These are phyloP conservation scores for Megamerina dolium DNA, from an alignment of 2,888 invertebrate species.

Conservation along the genomic window DNA sequence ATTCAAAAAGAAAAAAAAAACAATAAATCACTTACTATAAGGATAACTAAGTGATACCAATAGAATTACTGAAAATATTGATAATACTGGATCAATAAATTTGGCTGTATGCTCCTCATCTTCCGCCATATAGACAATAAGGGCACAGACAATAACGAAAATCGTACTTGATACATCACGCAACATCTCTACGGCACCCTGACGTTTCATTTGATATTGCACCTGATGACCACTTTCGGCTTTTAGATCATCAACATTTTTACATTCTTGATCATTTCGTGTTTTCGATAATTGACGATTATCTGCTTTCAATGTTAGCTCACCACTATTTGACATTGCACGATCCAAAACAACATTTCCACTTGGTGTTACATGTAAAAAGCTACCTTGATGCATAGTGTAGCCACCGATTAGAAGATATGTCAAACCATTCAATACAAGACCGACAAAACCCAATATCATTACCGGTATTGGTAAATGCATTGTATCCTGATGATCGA, in stretches of 20 bases:
- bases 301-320: slow-evolving; percentile 40
- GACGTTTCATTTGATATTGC: slow-evolving; percentile 48
- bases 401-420: slow-evolving; percentile 77
- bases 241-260: slow-evolving; percentile 31
- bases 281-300: slow-evolving; percentile 51
- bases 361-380: slow-evolving; percentile 58
- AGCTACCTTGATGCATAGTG: slow-evolving; percentile 66
- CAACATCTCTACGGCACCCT: slow-evolving; percentile 57
- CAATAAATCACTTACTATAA: slow-evolving; percentile 60
- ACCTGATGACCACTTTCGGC: slow-evolving; percentile 22
- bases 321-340: slow-evolving; percentile 30
- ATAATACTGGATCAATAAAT: slow-evolving; percentile 67
- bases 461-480: slow-evolving; percentile 70
- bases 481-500: slow-evolving; percentile 65
- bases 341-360: slow-evolving; percentile 60
- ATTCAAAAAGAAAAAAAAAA: neutral
- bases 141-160: slow-evolving; percentile 65
- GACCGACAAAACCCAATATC: slow-evolving; percentile 63
- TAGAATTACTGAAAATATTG: slow-evolving; percentile 66
- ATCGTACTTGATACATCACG: slow-evolving; percentile 64
- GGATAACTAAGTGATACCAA: slow-evolving; percentile 72
- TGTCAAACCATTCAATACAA: slow-evolving; percentile 70
- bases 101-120: slow-evolving; percentile 58
- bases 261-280: slow-evolving; percentile 28
- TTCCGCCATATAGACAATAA: slow-evolving; percentile 55